phyloP scores from a whole-genome alignment of 2,797 vertebrate genomes.

The Galagoides demidoff region DNA sequence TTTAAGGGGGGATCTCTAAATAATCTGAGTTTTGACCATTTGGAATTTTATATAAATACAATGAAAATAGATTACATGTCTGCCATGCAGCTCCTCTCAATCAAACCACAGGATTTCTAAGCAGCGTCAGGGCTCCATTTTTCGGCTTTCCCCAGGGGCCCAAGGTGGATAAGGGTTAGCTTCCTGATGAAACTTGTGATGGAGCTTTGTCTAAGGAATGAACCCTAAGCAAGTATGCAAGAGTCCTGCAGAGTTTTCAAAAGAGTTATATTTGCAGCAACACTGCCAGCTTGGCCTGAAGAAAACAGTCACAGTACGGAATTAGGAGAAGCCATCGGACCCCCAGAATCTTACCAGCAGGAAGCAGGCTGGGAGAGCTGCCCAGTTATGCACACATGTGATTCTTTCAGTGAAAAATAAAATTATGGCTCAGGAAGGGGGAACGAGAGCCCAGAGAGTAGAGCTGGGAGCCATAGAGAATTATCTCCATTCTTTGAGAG shows the following conservation, averaged over 20 bases:
- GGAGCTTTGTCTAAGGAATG: not conserved
- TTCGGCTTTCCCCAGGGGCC: not conserved
- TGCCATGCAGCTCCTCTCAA: not conserved
- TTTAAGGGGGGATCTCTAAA: not conserved
- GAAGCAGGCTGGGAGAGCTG: not conserved
- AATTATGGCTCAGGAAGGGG: not conserved
- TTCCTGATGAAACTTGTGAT: not conserved
- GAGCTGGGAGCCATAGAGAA: not conserved
- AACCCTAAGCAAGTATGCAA: not conserved
- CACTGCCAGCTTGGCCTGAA: not conserved
- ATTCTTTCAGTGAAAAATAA: not conserved
- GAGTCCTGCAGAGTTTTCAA: not conserved
- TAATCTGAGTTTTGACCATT: not conserved
- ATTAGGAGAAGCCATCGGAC: not conserved
- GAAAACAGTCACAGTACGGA: not conserved
- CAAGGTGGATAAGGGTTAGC: not conserved
- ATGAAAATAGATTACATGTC: not conserved
- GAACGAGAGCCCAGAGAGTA: not conserved
- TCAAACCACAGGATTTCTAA: not conserved
- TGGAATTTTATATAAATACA: not conserved
- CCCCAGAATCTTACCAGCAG: not conserved
- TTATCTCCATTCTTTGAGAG: not conserved
- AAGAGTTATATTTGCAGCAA: not conserved
- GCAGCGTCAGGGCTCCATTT: not conserved
- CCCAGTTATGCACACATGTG: not conserved